Evolutionary conservation across 2,113 vertebrate species (phyloP).

Genomic region (Ciconia boyciana): DNA sequence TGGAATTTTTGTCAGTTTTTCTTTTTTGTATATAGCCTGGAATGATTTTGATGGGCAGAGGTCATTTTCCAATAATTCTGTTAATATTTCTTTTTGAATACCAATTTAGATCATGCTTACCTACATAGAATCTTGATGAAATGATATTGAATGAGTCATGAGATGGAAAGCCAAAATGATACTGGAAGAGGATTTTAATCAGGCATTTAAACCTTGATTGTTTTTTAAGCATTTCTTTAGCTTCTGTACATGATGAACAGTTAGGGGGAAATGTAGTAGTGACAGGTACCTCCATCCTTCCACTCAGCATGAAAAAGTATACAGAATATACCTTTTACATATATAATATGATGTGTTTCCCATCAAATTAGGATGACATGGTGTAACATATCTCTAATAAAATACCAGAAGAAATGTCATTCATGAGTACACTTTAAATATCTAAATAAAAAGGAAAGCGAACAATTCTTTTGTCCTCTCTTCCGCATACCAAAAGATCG

Average conservation of each 20-base stretch:
- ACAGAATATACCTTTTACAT: not conserved
- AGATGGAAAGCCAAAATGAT: not conserved
- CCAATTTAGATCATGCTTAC: not conserved
- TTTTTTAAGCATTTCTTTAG: not conserved
- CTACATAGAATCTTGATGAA: not conserved
- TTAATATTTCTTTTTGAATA: not conserved
- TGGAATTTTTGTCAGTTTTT: not conserved
- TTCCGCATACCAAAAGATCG: not conserved
- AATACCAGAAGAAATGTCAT: not conserved
- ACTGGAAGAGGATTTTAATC: not conserved
- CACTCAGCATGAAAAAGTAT: not conserved
- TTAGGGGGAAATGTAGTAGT: not conserved
- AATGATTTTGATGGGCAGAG: not conserved
- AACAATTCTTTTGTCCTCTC: not conserved
- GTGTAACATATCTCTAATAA: not conserved
- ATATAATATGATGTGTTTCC: not conserved
- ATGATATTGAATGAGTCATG: not conserved
- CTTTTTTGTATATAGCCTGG: not conserved
- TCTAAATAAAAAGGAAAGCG: not conserved
- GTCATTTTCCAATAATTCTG: not conserved
- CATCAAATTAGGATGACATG: not conserved
- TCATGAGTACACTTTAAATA: not conserved
- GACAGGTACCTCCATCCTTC: not conserved
- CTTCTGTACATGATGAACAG: not conserved
- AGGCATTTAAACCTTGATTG: not conserved